Evolutionary conservation across 2,888 invertebrate species (phyloP), one percentile per base, ranked within the genome.

Genomic region (Rosalia funebris): DNA sequence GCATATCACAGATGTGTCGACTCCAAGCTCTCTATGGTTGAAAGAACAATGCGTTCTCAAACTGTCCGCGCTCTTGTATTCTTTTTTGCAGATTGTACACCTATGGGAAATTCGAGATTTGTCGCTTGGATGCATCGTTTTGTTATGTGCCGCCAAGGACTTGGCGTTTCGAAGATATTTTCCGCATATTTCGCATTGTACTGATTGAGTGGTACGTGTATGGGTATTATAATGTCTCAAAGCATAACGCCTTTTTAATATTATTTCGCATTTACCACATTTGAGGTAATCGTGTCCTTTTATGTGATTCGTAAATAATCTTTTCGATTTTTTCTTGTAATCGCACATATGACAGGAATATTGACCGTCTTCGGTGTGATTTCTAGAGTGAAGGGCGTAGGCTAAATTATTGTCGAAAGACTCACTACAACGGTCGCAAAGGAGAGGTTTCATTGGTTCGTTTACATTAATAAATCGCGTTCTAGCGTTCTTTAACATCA

Each of bases 131-230:
- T 25, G 25, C 7, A 25, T 25, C 4, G 25, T 25, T 25, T 7
- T 25, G 25, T 25, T 3, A 15, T 85, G 85, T 0, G 82, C 75
- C 4, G 81, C 81, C 7, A 85, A 67, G 58, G 83, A 83, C 65
- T 84, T 83, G 11, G 74, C 73, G 46, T 72, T 71, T 36, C 82
- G 82, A 50, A 83, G 83, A 9, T 82, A 80, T 54, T 83, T 83
- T 65, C 83, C 84, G 62, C 85, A 85, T 37, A 83, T 81, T 68
- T 83, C 82, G 60, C 85, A 79, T 32, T 74, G 72, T 45, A 75
- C 77, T 11, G 79, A 77, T 47, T 84, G 84, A 60, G 85, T 85
- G 0, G 85, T 85, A n/a, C n/a, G n/a, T 0, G 83, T 84, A 62
- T 86, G 86, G 57, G 74, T 75, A 53, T 77, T 70, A 62, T 76